Evolutionary conservation across 2,797 vertebrate genomes (phyloP).

Genomic region (Hypotaenidia philippensis): DNA sequence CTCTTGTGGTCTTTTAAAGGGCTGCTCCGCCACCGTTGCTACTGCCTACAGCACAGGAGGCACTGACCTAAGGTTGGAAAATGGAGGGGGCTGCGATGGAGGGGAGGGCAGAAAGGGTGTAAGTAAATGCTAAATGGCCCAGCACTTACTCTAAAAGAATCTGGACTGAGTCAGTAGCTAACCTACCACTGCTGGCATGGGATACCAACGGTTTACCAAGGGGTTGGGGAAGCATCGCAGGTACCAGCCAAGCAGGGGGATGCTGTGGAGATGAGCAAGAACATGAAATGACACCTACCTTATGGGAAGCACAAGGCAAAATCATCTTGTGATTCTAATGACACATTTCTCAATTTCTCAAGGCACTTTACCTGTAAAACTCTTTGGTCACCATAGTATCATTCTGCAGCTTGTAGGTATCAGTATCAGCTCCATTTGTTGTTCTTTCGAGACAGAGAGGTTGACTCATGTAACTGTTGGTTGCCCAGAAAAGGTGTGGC

Average conservation of each 20-base stretch:
- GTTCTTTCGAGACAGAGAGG: background rate
- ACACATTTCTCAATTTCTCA: background rate
- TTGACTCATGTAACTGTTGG: background rate
- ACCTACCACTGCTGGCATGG: background rate
- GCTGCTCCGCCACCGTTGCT: background rate
- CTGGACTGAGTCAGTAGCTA: background rate
- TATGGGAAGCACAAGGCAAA: background rate
- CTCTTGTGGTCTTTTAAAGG: background rate
- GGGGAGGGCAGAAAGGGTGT: too few relatives aligned
- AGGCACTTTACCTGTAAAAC: background rate
- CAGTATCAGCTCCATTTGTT: background rate
- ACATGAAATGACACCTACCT: background rate
- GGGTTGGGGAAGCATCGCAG: background rate
- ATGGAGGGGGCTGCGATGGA: background rate
- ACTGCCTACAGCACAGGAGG: background rate
- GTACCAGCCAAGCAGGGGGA: background rate
- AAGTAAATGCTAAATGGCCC: background rate
- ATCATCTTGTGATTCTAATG: background rate
- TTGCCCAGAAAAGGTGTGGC: too few relatives aligned
- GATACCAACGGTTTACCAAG: fast-evolving
- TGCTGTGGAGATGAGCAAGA: background rate
- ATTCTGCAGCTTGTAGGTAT: background rate
- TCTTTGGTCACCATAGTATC: fast-evolving
- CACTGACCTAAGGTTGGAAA: background rate
- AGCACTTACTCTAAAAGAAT: fast-evolving